Percentiles rank a stretch among this genome's conserved stretches.
These are phyloP conservation scores for Epizoanthus rinbou DNA, from an alignment of 92 coral and sea anemone genomes.

Conservation along the genomic window DNA sequence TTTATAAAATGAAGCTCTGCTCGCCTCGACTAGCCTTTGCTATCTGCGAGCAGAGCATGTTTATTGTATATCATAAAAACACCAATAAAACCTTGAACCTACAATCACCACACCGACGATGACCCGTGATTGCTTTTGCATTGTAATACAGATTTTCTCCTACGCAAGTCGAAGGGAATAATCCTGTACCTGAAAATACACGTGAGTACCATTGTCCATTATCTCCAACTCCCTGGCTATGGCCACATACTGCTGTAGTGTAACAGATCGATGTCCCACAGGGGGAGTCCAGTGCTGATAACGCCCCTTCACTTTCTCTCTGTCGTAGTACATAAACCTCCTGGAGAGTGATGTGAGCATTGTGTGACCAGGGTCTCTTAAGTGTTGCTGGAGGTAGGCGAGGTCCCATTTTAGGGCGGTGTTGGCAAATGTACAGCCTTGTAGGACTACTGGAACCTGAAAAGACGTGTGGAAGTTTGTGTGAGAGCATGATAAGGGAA, in stretches of 20 bases:
- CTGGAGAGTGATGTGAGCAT: conserved; percentile 61
- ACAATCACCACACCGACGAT: too few species aligned
- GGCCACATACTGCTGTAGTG: conserved; percentile 69
- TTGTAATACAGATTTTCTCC: neutral
- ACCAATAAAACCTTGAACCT: too few species aligned
- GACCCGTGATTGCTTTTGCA: neutral
- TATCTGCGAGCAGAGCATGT: too few species aligned
- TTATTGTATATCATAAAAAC: too few species aligned
- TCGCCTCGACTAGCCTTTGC: too few species aligned
- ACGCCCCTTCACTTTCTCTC: conserved; percentile 50
- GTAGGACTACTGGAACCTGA: conserved; percentile 79
- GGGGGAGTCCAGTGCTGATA: conserved; percentile 83
- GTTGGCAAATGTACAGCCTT: conserved; percentile 79
- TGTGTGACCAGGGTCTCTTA: conserved; percentile 76
- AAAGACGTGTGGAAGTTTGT: neutral
- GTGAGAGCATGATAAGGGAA: neutral
- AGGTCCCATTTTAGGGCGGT: conserved; percentile 85
- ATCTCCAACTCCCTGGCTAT: conserved; percentile 57
- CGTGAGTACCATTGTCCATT: conserved; percentile 79
- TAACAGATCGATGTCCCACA: conserved; percentile 39
- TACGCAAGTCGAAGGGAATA: too few species aligned
- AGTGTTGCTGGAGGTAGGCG: conserved; percentile 64
- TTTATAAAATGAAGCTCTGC: too few species aligned
- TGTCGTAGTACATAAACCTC: conserved; percentile 78
- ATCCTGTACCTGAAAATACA: conserved; percentile 84